These are phyloP conservation scores for Daubentonia madagascariensis DNA, from an alignment of 2,113 vertebrate genomes.

Conservation along the genomic window DNA sequence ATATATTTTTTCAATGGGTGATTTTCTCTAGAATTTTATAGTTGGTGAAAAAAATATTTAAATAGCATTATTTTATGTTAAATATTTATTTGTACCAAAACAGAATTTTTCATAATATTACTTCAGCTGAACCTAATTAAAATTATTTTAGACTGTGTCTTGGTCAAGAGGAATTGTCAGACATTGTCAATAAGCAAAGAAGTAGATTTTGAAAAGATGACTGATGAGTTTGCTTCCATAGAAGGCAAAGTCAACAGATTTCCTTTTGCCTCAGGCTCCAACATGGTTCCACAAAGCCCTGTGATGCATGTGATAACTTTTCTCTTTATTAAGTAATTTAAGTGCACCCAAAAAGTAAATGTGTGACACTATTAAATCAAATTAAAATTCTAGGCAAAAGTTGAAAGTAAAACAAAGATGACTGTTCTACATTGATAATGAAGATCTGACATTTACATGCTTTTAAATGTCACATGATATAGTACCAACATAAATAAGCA, in stretches of 20 bases:
- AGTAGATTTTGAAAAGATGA: background rate
- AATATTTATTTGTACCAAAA: background rate
- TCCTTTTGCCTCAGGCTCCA: background rate
- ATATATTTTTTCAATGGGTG: background rate
- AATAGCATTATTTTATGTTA: background rate
- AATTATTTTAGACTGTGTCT: conserved; percentile 1
- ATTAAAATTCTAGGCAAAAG: conserved; percentile 4
- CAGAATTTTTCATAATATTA: conserved; percentile 13
- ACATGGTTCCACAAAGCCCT: background rate
- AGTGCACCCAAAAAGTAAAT: background rate
- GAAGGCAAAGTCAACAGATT: background rate
- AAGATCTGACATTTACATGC: background rate
- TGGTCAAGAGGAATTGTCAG: background rate
- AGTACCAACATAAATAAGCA: background rate
- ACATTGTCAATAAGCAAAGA: background rate
- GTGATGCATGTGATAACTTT: background rate
- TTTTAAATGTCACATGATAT: background rate
- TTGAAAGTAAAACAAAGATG: background rate
- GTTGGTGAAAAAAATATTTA: background rate
- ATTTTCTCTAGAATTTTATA: background rate
- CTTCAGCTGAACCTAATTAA: background rate
- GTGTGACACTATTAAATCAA: background rate
- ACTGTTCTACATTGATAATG: background rate
- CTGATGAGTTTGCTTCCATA: background rate
- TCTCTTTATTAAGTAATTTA: background rate